Percentiles rank a stretch among this genome's conserved stretches.
These are phyloP conservation scores for Cyanoliseus patagonus DNA, from an alignment of 2,113 vertebrate genomes.

Conservation along the genomic window DNA sequence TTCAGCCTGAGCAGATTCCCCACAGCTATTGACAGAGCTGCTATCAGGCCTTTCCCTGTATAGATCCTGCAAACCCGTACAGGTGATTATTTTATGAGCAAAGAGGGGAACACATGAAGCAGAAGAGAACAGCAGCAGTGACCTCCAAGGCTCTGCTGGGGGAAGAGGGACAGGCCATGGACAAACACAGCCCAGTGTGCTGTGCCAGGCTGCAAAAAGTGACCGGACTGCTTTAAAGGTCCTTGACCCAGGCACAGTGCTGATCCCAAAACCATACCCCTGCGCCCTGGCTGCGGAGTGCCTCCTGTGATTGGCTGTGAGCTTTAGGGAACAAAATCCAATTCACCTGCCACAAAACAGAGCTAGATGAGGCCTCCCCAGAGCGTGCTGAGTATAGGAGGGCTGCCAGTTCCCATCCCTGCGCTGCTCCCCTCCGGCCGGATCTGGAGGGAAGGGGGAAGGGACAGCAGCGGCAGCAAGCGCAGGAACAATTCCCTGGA, in stretches of 20 bases:
- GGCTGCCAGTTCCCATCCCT: not conserved
- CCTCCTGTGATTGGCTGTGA: not conserved
- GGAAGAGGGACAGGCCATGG: not conserved
- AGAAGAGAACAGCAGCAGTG: not conserved
- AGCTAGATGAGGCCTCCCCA: not conserved
- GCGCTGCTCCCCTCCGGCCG: not conserved
- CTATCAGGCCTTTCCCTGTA: not conserved
- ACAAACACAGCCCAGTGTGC: not conserved
- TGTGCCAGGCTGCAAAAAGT: conserved; percentile 19
- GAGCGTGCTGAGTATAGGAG: not conserved
- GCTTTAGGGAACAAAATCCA: conserved; percentile 52
- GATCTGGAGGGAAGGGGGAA: conserved; percentile 5
- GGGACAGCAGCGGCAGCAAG: conserved; percentile 46
- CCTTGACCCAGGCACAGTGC: not conserved
- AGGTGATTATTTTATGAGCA: not conserved
- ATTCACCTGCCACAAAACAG: conserved; percentile 68
- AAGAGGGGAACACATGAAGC: not conserved
- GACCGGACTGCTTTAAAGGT: not conserved
- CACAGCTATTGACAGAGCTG: not conserved
- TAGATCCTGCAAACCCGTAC: rapidly evolving
- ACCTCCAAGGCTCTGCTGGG: not conserved
- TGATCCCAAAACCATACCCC: conserved; percentile 4
- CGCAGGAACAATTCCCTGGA: conserved; percentile 70
- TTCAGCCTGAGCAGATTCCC: not conserved
- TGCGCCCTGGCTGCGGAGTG: not conserved